phyloP scores from a whole-genome alignment of 2,888 invertebrate genomes.

The Synergus umbraculus region DNA sequence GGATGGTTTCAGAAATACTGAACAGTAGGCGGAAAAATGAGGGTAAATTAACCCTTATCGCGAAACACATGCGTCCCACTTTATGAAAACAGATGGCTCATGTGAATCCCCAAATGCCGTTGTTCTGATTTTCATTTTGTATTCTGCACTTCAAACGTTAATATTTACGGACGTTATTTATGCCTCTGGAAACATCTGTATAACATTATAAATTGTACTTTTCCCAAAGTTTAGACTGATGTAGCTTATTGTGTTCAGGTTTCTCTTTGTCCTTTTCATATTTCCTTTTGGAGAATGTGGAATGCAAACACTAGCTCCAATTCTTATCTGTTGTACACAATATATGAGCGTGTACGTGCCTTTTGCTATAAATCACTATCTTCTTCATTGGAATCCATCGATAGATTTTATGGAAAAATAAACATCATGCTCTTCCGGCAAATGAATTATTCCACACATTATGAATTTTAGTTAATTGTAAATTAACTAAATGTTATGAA shows the following conservation, averaged over 20 bases:
- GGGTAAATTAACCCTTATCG: slow-evolving; percentile 34
- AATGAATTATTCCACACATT: not conserved
- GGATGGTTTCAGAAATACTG: not conserved
- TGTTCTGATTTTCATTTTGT: slow-evolving; percentile 35
- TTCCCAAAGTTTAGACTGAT: slow-evolving; percentile 4
- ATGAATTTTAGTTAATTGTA: too few relatives aligned
- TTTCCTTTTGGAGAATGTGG: not conserved
- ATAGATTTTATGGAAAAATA: not conserved
- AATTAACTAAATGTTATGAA: not conserved
- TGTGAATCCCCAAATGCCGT: slow-evolving; percentile 30
- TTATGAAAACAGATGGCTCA: slow-evolving; percentile 33
- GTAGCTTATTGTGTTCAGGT: not conserved
- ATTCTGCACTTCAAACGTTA: slow-evolving; percentile 31
- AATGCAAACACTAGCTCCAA: not conserved
- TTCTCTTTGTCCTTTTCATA: not conserved
- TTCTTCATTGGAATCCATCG: not conserved
- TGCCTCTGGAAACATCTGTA: slow-evolving; percentile 13
- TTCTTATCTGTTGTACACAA: not conserved
- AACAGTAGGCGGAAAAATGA: slow-evolving; percentile 15
- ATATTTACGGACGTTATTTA: slow-evolving; percentile 28
- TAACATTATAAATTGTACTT: slow-evolving; percentile 27
- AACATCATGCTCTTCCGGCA: not conserved
- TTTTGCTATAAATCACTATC: slow-evolving; percentile 3
- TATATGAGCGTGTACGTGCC: not conserved
- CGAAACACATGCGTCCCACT: slow-evolving; percentile 9